Evolutionary conservation across 2,888 invertebrate species (phyloP), one percentile per base, ranked within the genome.

Genomic region (Neocrepidodera transversa): DNA sequence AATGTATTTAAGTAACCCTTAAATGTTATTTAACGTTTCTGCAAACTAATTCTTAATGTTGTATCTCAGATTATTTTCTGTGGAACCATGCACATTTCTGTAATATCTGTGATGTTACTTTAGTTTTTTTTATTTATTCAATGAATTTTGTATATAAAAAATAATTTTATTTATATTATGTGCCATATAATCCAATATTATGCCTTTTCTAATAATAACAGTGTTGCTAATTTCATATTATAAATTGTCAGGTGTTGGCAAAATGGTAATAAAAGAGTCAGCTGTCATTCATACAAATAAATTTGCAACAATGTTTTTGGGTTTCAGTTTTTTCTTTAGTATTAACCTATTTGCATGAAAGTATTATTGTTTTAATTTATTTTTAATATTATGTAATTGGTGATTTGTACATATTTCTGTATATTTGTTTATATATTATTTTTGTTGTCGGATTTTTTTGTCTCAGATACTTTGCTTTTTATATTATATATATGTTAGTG

Each of bases 401-500:
- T 48, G 48, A 48, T 58, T 57, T 66, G 62, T 67, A 64, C 23
- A 63, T 64, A 62, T 23, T 49, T 50, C 14, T 63, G 58, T 61
- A 64, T 62, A 62, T 63, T 64, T 68, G 49, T 66, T 65, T 62
- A 47, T 57, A 55, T 55, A 58, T 63, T 42, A 54, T 60, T 66
- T 62, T 56, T 58, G 57, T 67, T 57, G 35, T 47, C 38, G 58
- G n/a, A 60, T 62, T 58, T 59, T 64, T 65, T 59, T 62, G 53
- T 62, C 57, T 61, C 52, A 48, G 47, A 58, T 62, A 63, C 52
- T 63, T 66, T 65, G 65, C 66, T 68, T 63, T 65, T 64, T 56
- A 64, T 62, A 68, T 60, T 63, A 67, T 67, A 62, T 68, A 64
- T 70, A 69, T 65, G 69, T 70, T 70, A 69, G 71, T 71, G 72